These are phyloP conservation scores for Eilema caniola DNA, from an alignment of 2,888 invertebrate genomes.

Conservation along the genomic window DNA sequence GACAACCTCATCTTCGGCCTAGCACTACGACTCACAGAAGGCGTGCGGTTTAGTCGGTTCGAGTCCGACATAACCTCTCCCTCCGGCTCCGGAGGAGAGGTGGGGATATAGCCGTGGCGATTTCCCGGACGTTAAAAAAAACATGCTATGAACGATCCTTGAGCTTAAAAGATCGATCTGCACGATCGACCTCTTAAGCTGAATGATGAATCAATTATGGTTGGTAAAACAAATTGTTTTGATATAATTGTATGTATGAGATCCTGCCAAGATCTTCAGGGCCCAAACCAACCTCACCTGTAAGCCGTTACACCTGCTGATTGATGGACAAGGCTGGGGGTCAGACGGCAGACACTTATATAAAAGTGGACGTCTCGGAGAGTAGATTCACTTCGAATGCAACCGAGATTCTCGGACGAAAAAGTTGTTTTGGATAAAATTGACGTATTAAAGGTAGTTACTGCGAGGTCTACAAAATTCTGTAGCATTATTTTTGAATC, in stretches of 20 bases:
- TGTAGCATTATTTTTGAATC: neutral
- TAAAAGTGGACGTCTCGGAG: neutral
- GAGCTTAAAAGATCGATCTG: no score
- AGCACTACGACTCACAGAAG: no score
- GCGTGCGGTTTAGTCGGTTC: no score
- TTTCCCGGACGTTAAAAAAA: no score
- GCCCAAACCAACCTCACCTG: neutral
- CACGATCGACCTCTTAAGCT: no score
- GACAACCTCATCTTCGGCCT: no score
- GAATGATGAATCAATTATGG: no score
- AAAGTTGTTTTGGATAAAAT: no score
- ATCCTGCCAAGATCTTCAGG: neutral
- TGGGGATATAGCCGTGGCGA: no score
- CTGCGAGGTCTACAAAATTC: neutral
- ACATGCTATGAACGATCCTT: no score
- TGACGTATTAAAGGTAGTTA: neutral
- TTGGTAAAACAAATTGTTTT: neutral
- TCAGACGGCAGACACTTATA: neutral
- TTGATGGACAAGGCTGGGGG: neutral
- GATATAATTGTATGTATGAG: neutral
- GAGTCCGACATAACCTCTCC: no score
- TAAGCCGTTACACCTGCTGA: neutral
- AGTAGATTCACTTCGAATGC: neutral
- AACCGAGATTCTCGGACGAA: neutral
- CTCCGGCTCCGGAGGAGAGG: no score